Percentiles rank a stretch among this genome's conserved stretches.
These are phyloP conservation scores for Microtus pennsylvanicus DNA, from an alignment of 2,113 vertebrate genomes.

Conservation along the genomic window DNA sequence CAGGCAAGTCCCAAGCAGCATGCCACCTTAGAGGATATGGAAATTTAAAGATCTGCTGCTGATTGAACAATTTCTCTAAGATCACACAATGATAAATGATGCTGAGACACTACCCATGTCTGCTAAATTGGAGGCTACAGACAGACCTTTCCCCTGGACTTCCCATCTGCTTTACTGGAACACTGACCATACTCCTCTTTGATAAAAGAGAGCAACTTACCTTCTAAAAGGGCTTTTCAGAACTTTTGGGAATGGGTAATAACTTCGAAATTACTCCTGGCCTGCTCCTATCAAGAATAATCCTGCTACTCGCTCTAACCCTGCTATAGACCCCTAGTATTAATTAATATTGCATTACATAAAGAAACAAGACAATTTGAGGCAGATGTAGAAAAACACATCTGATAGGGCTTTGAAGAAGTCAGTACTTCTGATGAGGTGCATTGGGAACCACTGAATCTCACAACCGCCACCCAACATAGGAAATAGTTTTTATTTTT, in stretches of 20 bases:
- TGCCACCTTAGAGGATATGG: neutral
- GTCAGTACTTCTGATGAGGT: slow-evolving; percentile 19
- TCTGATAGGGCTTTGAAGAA: slow-evolving; percentile 39
- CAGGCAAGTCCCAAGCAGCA: neutral
- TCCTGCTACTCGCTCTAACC: neutral
- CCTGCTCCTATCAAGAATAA: neutral
- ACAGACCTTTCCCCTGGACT: neutral
- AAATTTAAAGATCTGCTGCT: neutral
- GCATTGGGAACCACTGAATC: slow-evolving; percentile 26
- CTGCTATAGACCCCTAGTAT: neutral
- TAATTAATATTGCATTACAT: neutral
- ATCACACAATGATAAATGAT: neutral
- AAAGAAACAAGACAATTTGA: slow-evolving; percentile 26
- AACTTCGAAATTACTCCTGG: slow-evolving; percentile 28
- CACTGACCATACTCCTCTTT: neutral
- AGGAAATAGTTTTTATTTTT: slow-evolving; percentile 51
- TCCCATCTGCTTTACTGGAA: neutral
- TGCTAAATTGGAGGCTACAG: neutral
- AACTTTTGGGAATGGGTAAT: neutral
- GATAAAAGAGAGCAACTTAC: neutral
- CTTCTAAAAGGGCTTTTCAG: slow-evolving; percentile 32
- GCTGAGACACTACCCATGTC: neutral
- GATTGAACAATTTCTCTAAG: neutral
- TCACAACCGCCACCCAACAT: neutral
- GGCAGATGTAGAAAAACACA: neutral